Conservation (phyloP, 2,113 vertebrate genomes). For the Zosterops japonicus region DNA sequence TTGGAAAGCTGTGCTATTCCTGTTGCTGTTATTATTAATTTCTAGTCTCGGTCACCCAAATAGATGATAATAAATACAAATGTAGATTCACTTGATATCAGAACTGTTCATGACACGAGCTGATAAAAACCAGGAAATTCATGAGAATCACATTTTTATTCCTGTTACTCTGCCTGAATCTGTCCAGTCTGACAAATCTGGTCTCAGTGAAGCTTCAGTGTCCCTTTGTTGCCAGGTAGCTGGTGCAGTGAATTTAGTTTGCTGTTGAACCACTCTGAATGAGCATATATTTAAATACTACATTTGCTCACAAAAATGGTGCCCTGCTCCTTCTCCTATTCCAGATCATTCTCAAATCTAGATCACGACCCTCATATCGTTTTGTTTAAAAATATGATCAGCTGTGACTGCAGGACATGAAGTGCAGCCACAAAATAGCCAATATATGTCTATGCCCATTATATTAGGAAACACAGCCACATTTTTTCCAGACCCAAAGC, state of each 20-base stretch:
- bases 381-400: background rate
- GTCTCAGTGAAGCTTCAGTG: background rate
- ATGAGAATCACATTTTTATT: background rate
- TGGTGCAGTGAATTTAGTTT: background rate
- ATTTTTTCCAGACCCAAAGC: background rate
- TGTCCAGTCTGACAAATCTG: background rate
- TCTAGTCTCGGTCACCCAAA: background rate
- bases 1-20: slow-evolving; percentile 47
- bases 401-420: background rate
- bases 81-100: slow-evolving; percentile 22
- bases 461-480: background rate
- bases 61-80: slow-evolving; percentile 35
- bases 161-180: background rate
- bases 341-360: background rate
- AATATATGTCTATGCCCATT: background rate
- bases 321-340: background rate
- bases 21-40: slow-evolving; percentile 59
- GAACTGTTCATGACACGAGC: background rate
- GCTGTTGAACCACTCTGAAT: background rate
- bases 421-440: background rate
- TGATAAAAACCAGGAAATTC: slow-evolving; percentile 23
- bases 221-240: slow-evolving; percentile 1
- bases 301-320: background rate
- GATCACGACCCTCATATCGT: background rate
- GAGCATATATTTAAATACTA: background rate